Percentiles rank a stretch among this genome's conserved stretches.
Evolutionary conservation across 2,888 invertebrate species (phyloP).

Genomic region (Drosophila ochracea): DNA sequence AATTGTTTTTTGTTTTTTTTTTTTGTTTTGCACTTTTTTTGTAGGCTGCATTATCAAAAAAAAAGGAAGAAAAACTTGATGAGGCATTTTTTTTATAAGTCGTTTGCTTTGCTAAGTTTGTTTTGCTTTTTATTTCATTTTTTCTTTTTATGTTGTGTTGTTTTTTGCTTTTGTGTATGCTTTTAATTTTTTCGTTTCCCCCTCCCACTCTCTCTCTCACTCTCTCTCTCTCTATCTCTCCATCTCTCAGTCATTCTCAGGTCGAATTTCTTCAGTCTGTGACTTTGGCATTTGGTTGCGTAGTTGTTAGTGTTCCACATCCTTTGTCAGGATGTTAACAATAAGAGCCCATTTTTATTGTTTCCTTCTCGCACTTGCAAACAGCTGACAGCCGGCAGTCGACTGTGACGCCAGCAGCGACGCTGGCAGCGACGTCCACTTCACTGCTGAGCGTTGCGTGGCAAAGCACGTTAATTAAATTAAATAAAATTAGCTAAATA

Average conservation of each 20-base stretch:
- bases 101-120: slow-evolving; percentile 15
- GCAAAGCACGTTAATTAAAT: slow-evolving; percentile 76
- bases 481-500: slow-evolving; percentile 79
- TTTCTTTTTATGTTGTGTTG: slow-evolving; percentile 1
- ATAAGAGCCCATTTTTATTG: slow-evolving; percentile 74
- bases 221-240: not conserved
- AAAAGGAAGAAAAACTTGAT: not conserved
- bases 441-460: slow-evolving; percentile 50
- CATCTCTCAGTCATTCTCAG: not conserved
- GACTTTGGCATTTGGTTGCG: slow-evolving; percentile 54
- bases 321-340: slow-evolving; percentile 73
- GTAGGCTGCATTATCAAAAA: slow-evolving; percentile 23
- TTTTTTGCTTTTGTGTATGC: slow-evolving; percentile 10
- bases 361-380: slow-evolving; percentile 74
- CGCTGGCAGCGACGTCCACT: slow-evolving; percentile 28
- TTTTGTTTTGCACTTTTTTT: slow-evolving; percentile 8
- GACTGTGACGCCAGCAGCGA: slow-evolving; percentile 52
- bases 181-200: slow-evolving; percentile 32
- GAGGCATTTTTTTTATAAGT: slow-evolving; percentile 26
- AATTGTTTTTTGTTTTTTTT: not conserved
- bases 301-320: slow-evolving; percentile 37
- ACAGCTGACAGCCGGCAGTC: slow-evolving; percentile 75
- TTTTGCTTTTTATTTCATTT: slow-evolving; percentile 3
- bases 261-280: slow-evolving; percentile 22
- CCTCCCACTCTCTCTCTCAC: not conserved